Evolutionary conservation across 2,113 vertebrate species (phyloP).

Genomic region (Cheirogaleus medius): DNA sequence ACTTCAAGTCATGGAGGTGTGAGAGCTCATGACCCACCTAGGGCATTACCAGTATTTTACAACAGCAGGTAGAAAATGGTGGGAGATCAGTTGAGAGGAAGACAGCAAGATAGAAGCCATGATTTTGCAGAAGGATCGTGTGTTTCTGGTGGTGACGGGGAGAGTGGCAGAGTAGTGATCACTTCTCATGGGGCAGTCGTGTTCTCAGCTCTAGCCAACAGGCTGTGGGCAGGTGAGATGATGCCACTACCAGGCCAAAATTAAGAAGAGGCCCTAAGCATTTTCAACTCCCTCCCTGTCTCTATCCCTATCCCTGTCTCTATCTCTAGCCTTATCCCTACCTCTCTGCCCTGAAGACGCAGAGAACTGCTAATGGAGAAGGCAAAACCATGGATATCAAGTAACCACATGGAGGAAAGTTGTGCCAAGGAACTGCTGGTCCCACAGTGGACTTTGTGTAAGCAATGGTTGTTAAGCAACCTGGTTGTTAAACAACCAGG

Average conservation of each 20-base stretch:
- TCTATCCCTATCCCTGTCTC: background rate
- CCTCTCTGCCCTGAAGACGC: background rate
- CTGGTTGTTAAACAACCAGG: too few relatives aligned
- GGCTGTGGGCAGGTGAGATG: fast-evolving
- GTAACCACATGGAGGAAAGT: background rate
- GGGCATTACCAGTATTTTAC: background rate
- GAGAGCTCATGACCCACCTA: background rate
- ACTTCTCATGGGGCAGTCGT: background rate
- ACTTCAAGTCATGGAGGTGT: background rate
- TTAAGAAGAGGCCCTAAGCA: background rate
- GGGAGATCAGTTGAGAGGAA: background rate
- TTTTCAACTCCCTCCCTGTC: background rate
- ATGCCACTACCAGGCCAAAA: background rate
- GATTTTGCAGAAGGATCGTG: background rate
- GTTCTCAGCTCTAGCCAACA: background rate
- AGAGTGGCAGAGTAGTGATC: background rate
- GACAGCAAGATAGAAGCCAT: background rate
- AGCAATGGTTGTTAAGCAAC: too few relatives aligned
- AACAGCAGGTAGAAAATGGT: too few relatives aligned
- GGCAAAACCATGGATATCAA: background rate
- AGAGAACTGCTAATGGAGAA: background rate
- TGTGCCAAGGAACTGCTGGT: background rate
- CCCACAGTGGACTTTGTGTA: background rate
- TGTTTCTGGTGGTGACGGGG: background rate
- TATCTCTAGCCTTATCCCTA: too few relatives aligned